A percentile compares a stretch with the other conserved stretches of the same genome.
Evolutionary conservation across 2,888 invertebrate genomes (phyloP).

Genomic region (Pandemis heparana): DNA sequence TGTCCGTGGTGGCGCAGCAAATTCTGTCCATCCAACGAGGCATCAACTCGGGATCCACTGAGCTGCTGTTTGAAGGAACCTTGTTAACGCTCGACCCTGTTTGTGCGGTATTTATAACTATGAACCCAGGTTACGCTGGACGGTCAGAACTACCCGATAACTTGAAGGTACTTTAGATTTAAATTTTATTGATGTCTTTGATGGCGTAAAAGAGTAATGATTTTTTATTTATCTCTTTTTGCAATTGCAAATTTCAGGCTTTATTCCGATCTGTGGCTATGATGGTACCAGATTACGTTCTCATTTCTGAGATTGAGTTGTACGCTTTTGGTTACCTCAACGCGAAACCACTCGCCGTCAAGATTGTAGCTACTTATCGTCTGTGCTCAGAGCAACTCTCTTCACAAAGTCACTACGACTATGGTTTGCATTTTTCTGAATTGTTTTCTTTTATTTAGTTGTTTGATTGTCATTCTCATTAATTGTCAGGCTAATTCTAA

Average conservation of each 20-base stretch:
- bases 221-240: neutral
- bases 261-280: conserved; percentile 98
- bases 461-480: neutral
- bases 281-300: conserved; percentile 99
- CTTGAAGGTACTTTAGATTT: conserved; percentile 87
- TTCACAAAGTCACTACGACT: conserved; percentile 97
- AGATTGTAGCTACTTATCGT: conserved; percentile 97
- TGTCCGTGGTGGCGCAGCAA: conserved; percentile 98
- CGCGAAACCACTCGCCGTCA: conserved; percentile 94
- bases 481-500: no score
- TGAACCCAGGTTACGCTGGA: conserved; percentile 98
- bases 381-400: conserved; percentile 97
- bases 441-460: neutral
- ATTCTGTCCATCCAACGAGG: conserved; percentile 97
- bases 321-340: conserved; percentile 97
- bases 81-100: conserved; percentile 92
- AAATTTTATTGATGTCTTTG: neutral
- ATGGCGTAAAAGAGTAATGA: neutral
- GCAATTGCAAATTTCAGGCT: conserved; percentile 83
- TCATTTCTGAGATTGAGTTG: conserved; percentile 97
- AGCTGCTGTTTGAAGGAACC: conserved; percentile 95
- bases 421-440: conserved; percentile 83
- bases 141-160: conserved; percentile 97
- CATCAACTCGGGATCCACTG: conserved; percentile 91
- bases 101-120: conserved; percentile 97